phyloP scores from a whole-genome alignment of 2,888 invertebrate species.

The Megaustenia siamemsis region DNA sequence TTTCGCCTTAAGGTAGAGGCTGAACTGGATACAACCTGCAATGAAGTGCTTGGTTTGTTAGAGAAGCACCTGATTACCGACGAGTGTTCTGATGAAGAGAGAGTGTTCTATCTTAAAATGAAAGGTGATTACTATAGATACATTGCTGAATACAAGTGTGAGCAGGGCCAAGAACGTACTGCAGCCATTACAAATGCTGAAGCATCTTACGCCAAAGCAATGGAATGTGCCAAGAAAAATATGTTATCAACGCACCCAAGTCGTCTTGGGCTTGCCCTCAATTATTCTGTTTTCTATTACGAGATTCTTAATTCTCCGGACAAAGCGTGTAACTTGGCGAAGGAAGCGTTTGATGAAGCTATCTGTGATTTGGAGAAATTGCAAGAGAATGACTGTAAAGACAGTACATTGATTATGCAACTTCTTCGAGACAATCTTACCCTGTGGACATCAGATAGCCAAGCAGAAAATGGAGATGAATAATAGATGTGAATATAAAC shows the following conservation, averaged over 20 bases:
- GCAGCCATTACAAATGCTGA: conserved; percentile 88
- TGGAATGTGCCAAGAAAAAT: conserved; percentile 96
- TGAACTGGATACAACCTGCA: conserved; percentile 99
- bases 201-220: conserved; percentile 87
- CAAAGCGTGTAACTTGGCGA: conserved; percentile 99
- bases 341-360: conserved; percentile 99
- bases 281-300: conserved; percentile 99
- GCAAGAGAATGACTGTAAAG: conserved; percentile 99
- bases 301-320: conserved; percentile 99
- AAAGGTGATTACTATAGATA: conserved; percentile 99
- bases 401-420: conserved; percentile 99
- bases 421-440: conserved; percentile 88
- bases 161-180: conserved; percentile 89
- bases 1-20: conserved; percentile 99
- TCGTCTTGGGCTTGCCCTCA: conserved; percentile 98
- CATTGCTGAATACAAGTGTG: conserved; percentile 99
- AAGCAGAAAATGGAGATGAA: conserved; percentile 56
- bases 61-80: conserved; percentile 99
- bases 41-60: conserved; percentile 97
- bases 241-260: conserved; percentile 99
- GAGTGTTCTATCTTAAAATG: conserved; percentile 99
- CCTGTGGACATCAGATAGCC: conserved; percentile 97
- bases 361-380: conserved; percentile 99
- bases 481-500: conserved; percentile 41
- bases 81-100: conserved; percentile 98